phyloP scores from a whole-genome alignment of 2,113 vertebrate species.

The Nycticryphes semicollaris region DNA sequence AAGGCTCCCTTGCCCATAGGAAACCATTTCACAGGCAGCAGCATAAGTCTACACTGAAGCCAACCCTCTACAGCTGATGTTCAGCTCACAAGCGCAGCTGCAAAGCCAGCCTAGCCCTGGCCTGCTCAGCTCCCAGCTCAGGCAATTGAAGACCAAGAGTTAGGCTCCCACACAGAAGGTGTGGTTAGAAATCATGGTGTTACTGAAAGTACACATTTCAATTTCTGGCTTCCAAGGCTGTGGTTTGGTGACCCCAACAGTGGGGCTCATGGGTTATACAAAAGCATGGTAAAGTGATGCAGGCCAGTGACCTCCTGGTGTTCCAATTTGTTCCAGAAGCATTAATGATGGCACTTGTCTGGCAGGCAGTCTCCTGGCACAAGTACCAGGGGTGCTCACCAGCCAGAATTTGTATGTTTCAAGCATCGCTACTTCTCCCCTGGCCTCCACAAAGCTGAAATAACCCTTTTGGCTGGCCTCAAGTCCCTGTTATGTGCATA shows the following conservation, averaged over 20 bases:
- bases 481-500: not conserved
- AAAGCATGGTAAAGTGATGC: not conserved
- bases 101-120: not conserved
- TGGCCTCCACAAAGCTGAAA: not conserved
- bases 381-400: not conserved
- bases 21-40: not conserved
- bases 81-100: not conserved
- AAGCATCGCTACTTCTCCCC: not conserved
- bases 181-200: not conserved
- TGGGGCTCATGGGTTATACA: not conserved
- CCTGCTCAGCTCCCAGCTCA: not conserved
- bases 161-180: not conserved
- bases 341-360: not conserved
- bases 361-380: too few species aligned
- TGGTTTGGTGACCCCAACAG: not conserved
- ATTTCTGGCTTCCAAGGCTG: not conserved
- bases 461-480: not conserved
- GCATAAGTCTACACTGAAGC: not conserved
- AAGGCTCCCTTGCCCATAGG: not conserved
- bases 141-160: not conserved
- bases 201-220: not conserved
- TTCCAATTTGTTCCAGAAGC: not conserved
- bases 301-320: not conserved
- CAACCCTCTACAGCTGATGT: fast-evolving
- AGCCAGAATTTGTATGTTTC: not conserved